Evolutionary conservation across 2,797 vertebrate species (phyloP).

Genomic region (Syngnathus acus): DNA sequence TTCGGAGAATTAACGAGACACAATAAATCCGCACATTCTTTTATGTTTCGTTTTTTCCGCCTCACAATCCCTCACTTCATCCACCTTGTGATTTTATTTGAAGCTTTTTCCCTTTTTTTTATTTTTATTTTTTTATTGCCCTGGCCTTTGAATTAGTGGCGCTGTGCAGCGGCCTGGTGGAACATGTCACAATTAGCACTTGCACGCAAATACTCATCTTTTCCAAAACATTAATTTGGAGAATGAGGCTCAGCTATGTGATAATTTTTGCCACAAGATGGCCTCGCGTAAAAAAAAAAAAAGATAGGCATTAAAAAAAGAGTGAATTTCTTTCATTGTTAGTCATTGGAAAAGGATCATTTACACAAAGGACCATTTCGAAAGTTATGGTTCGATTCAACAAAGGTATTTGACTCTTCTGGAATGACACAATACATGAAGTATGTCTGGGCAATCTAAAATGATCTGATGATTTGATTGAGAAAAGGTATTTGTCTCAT

Average conservation of each 20-base stretch:
- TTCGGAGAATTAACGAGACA: background rate
- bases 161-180: constrained; percentile 42
- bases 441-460: background rate
- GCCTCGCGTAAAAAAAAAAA: background rate
- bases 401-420: background rate
- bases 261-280: background rate
- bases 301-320: background rate
- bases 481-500: too few species aligned
- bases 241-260: constrained; percentile 16
- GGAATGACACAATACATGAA: background rate
- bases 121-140: background rate
- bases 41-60: background rate
- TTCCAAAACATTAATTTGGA: constrained; percentile 55
- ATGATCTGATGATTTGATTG: too few species aligned
- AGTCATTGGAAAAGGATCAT: background rate
- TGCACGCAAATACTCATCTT: constrained; percentile 51
- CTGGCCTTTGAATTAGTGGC: constrained; percentile 2
- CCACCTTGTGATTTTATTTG: constrained; percentile 2
- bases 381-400: background rate
- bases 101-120: background rate
- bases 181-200: constrained; percentile 61
- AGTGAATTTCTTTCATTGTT: background rate
- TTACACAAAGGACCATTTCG: background rate
- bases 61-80: background rate
- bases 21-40: constrained; percentile 4